Evolutionary conservation across 2,888 invertebrate species (phyloP), one percentile per base, ranked within the genome.

Genomic region (Platycheirus albimanus): DNA sequence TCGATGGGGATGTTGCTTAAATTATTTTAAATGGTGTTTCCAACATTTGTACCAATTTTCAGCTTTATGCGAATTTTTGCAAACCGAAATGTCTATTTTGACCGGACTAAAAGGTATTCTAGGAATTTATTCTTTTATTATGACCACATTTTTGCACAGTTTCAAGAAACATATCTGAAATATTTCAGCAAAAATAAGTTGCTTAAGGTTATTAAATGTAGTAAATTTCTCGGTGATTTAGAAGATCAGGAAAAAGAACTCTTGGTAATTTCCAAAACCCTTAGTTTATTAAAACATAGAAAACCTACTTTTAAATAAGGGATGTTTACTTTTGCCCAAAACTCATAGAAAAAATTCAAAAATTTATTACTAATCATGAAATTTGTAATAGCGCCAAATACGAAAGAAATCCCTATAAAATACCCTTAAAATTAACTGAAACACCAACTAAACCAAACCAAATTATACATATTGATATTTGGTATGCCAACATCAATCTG

Each of bases 331-430:
- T 43, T 10, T 19, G 15, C 8, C 63, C 45, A 8, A 45, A 58
- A 8, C 41, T 58, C n/a, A 58, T 17, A 11, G n/a, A 38, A 28
- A 8, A 13, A 43, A 6, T n/a, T 41, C 54, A 76, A n/a, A 69
- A 63, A 56, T 77, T 45, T 45, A 70, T 77, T 8, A 77, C 54
- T 19, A 77, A 70, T 56, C 70, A 70, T 20, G 63, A 70, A 17
- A 17, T 70, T 36, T 77, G 77, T 24, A 47, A 64, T 51, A 41
- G 47, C 54, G 51, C 56, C 13, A 80, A 80, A 63, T 75, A 52
- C 30, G 77, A 78, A 43, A 51, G 77, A 43, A 70, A 71, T 78
- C 47, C 58, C 5, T 13, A 19, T 10, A 72, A 79, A 30, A n/a
- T 36, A 56, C 19, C 36, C 11, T 41, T 75, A 38, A 66, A 49